Conservation (phyloP, 2,113 vertebrate species). For the rat (Rattus norvegicus) region GRCr8 NC_086023.1:21683001-21683500, state of each 20-base stretch:
- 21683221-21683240: background rate
- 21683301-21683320: background rate
- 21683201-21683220: background rate
- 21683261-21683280: background rate
- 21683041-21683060: background rate
- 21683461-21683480: background rate
- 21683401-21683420: background rate
- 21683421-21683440: background rate
- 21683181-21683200: background rate
- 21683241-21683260: background rate
- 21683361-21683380: background rate
- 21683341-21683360: background rate
- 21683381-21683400: background rate
- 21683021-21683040: background rate
- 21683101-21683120: background rate
- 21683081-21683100: background rate
- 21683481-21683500: background rate
- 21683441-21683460: background rate
- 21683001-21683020: background rate
- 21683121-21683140: too few relatives aligned
- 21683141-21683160: background rate
- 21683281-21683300: background rate
- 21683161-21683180: background rate
- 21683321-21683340: background rate
- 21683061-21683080: background rate